Percentiles rank a stretch among this genome's conserved stretches.
Evolutionary conservation across 2,113 vertebrate species (phyloP).

Genomic region (Ameiurus melas): DNA sequence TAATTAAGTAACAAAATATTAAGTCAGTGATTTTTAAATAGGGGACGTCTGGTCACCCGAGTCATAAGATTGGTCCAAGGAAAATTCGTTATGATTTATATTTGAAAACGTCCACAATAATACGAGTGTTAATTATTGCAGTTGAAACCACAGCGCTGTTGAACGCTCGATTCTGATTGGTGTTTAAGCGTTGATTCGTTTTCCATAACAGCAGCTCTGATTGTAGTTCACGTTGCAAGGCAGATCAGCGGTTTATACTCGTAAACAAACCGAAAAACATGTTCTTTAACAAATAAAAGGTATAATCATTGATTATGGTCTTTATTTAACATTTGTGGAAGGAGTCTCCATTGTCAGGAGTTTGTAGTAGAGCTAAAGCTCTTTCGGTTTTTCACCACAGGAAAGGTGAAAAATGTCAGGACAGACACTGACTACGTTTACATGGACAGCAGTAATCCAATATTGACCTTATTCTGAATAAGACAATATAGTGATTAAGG

Average conservation of each 20-base stretch:
- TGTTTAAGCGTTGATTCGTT: neutral
- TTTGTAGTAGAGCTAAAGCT: neutral
- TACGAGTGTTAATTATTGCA: neutral
- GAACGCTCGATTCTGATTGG: neutral
- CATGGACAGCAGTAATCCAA: too few relatives aligned
- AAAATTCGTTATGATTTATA: neutral
- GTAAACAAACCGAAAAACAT: neutral
- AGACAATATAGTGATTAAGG: too few relatives aligned
- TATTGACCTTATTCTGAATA: too few relatives aligned
- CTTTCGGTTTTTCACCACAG: neutral
- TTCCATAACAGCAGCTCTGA: neutral
- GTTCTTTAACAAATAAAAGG: too few relatives aligned
- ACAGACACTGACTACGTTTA: too few relatives aligned
- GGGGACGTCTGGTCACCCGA: neutral
- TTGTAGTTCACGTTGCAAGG: neutral
- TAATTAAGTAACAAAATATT: neutral
- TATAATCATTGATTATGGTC: too few relatives aligned
- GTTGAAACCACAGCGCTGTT: neutral
- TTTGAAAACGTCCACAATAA: neutral
- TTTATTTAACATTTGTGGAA: neutral
- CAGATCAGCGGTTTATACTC: neutral
- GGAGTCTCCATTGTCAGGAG: neutral
- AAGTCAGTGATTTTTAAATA: neutral
- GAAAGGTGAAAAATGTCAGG: too few relatives aligned
- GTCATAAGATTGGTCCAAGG: neutral